A percentile compares a stretch with the other conserved stretches of the same genome.
Evolutionary conservation across 2,888 invertebrate species (phyloP).

Genomic region (Coronaproctus castanopsis): DNA sequence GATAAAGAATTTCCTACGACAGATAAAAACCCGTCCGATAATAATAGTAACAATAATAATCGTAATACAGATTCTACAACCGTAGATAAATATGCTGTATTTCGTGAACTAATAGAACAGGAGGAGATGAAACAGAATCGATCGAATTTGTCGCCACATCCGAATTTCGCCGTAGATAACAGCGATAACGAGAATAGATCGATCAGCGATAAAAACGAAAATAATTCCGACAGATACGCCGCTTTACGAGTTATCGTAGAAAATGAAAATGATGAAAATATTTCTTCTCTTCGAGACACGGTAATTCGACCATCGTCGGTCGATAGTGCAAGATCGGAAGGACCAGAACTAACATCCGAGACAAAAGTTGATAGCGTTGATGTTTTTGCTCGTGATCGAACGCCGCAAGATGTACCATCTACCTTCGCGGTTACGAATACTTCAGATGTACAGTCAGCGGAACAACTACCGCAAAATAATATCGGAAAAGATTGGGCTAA

Average conservation of each 20-base stretch:
- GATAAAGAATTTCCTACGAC: conserved; percentile 29
- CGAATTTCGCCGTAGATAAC: no score
- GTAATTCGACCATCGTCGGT: no score
- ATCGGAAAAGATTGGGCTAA: conserved; percentile 11
- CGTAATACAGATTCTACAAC: conserved; percentile 30
- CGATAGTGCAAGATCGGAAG: no score
- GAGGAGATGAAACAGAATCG: conserved; percentile 30
- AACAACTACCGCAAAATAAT: background rate
- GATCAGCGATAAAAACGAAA: conserved; percentile 29
- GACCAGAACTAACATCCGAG: no score
- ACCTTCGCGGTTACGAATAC: no score
- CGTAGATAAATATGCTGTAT: conserved; percentile 70
- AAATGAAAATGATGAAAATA: background rate
- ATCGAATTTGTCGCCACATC: no score
- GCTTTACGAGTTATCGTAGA: conserved; percentile 54
- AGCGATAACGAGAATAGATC: no score
- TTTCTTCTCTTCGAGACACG: no score
- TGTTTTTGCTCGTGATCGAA: no score
- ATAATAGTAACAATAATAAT: background rate
- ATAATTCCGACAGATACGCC: conserved; percentile 46
- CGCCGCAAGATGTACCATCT: no score
- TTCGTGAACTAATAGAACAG: conserved; percentile 59
- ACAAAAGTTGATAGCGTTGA: no score
- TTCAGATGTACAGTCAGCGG: no score
- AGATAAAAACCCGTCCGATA: background rate